A percentile compares a stretch with the other conserved stretches of the same genome.
Conservation (phyloP, 1,140 invertebrate genomes). For the Drosophila punjabiensis region DNA sequence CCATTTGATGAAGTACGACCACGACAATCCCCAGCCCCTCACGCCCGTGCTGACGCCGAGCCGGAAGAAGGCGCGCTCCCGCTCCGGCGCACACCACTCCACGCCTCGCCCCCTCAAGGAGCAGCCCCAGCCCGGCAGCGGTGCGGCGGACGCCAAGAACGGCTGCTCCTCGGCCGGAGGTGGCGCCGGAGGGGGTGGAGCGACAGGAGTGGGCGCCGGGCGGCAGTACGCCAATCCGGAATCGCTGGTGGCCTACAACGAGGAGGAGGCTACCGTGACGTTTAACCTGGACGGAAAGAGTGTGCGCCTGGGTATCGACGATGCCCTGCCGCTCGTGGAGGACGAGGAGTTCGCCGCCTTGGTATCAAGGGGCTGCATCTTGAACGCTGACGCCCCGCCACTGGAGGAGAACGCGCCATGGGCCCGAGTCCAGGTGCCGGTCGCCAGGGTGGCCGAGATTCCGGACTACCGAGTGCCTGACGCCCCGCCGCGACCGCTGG, state of each 20-base stretch:
- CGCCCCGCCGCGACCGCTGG: slow-evolving; percentile 91
- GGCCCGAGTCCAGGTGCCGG: slow-evolving; percentile 90
- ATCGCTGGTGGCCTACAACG: slow-evolving; percentile 85
- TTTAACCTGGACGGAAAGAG: slow-evolving; percentile 93
- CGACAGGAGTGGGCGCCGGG: slow-evolving; percentile 29
- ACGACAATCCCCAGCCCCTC: slow-evolving; percentile 89
- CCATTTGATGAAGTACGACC: slow-evolving; percentile 94
- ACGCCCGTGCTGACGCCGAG: slow-evolving; percentile 85
- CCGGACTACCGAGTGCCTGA: slow-evolving; percentile 92
- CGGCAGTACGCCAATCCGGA: slow-evolving; percentile 74
- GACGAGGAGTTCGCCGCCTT: slow-evolving; percentile 88
- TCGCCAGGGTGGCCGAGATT: slow-evolving; percentile 93
- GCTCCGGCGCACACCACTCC: slow-evolving; percentile 72
- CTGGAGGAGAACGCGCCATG: slow-evolving; percentile 86
- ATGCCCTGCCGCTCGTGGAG: slow-evolving; percentile 88
- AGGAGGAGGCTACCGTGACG: slow-evolving; percentile 91
- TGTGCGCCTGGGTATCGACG: slow-evolving; percentile 87
- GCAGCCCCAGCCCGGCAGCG: slow-evolving; percentile 20
- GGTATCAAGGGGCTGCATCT: slow-evolving; percentile 72
- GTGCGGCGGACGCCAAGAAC: slow-evolving; percentile 27
- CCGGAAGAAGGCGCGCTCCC: slow-evolving; percentile 86
- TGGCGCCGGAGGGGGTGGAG: slow-evolving; percentile 63
- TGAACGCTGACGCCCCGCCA: slow-evolving; percentile 87
- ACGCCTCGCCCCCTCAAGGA: slow-evolving; percentile 67
- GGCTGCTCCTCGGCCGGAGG: slow-evolving; percentile 17